Evolutionary conservation across 2,113 vertebrate genomes (phyloP), one percentile per base, ranked within the genome.

Genomic region (Hyla sarda): DNA sequence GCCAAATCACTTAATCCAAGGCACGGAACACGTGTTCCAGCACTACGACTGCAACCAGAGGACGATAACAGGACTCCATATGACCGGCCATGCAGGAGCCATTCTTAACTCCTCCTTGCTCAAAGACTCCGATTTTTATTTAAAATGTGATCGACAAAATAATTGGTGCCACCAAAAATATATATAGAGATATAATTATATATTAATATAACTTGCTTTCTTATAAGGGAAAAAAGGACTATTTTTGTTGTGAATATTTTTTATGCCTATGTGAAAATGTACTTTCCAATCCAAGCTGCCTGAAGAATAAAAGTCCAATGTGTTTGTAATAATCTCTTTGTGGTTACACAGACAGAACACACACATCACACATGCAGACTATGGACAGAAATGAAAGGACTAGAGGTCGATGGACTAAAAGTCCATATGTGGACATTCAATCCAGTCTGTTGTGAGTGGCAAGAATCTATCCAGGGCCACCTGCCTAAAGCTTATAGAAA

Each of bases 381-480:
- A 75, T 72, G 69, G 82, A 74, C 37, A 83, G n/a, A 86, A 74
- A 77, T 32, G 73, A 84, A 77, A 62, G 21, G n/a, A 76, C 47
- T 76, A 74, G 72, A 78, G 90, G 50, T 89, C 89, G 87, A 0
- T 0, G 88, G 85, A 86, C 82, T 87, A 50, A 86, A 65, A 0
- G 25, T 47, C 85, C 85, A 90, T 87, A 89, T 81, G 86, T 76
- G 83, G 82, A 89, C 76, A 88, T 78, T 88, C 87, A 88, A 91
- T 90, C 90, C 90, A 89, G 87, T 85, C 89, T 90, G 88, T 90
- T 94, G 90, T 95, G 94, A 95, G 93, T 93, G 95, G 94, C 94
- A 94, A 93, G 90, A 78, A 92, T 91, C 90, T 95, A 94, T 94
- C 93, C 89, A 88, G 89, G 92, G 92, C 95, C 95, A 96, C 94